phyloP scores from a whole-genome alignment of 2,888 invertebrate genomes.

The Xestia rhomboidea region DNA sequence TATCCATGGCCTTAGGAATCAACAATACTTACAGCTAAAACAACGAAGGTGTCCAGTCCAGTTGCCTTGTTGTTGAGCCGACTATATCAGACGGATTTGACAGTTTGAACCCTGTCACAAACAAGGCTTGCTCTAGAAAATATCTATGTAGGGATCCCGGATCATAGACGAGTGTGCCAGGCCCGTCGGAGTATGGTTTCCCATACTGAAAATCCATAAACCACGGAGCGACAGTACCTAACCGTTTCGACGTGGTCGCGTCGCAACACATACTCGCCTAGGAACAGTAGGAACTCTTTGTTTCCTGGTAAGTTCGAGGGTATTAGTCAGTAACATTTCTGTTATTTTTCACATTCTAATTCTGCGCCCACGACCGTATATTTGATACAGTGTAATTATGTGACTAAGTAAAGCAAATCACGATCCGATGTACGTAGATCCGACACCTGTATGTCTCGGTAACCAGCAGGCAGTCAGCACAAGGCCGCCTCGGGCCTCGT shows the following conservation, averaged over 20 bases:
- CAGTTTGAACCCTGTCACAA: background rate
- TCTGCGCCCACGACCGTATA: background rate
- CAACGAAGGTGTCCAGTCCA: background rate
- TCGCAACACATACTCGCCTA: background rate
- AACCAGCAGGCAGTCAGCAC: background rate
- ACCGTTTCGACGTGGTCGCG: background rate
- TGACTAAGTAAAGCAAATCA: background rate
- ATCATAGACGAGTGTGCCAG: background rate
- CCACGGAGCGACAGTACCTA: background rate
- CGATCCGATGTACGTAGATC: background rate
- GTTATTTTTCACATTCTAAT: too few relatives aligned
- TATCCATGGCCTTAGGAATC: background rate
- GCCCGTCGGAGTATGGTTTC: background rate
- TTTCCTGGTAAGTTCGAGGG: background rate
- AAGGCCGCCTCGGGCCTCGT: constrained; percentile 2
- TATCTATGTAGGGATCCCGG: background rate
- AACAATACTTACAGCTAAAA: background rate
- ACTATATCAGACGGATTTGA: too few relatives aligned
- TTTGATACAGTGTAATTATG: background rate
- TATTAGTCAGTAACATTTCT: too few relatives aligned
- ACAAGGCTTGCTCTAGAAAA: background rate
- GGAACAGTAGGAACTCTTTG: background rate
- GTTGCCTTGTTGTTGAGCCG: background rate
- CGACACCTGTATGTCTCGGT: background rate
- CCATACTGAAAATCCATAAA: background rate